phyloP scores from a whole-genome alignment of 2,888 invertebrate genomes.

The Drosophila birchii region DNA sequence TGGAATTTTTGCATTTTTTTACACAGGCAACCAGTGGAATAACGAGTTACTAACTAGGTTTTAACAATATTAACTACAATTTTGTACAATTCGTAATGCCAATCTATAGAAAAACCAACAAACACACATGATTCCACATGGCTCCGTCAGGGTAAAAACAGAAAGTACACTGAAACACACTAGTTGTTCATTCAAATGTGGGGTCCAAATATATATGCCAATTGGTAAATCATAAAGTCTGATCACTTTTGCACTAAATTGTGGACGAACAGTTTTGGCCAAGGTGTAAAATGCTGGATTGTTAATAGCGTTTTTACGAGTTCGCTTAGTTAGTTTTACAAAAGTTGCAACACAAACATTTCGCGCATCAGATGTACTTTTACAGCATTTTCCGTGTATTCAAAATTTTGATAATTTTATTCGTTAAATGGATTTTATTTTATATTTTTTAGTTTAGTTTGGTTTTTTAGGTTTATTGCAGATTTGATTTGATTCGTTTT shows the following conservation, averaged over 20 bases:
- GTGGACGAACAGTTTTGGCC: constrained; percentile 66
- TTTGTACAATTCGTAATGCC: constrained; percentile 30
- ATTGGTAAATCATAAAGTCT: constrained; percentile 65
- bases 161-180: constrained; percentile 27
- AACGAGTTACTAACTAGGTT: constrained; percentile 42
- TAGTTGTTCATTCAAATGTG: constrained; percentile 25
- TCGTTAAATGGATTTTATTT: constrained; percentile 34
- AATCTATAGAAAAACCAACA: constrained; percentile 35
- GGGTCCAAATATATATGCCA: constrained; percentile 60
- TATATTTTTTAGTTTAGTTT: constrained; percentile 37
- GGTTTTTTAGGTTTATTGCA: constrained; percentile 45
- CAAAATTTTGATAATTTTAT: constrained; percentile 23
- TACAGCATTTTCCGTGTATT: constrained; percentile 70
- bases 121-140: constrained; percentile 67
- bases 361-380: constrained; percentile 74
- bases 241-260: constrained; percentile 53
- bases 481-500: constrained; percentile 49
- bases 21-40: constrained; percentile 66
- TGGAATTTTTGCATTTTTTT: constrained; percentile 2
- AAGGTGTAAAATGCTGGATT: constrained; percentile 69
- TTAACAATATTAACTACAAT: constrained; percentile 36
- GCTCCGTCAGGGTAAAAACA: constrained; percentile 28
- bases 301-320: constrained; percentile 46
- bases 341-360: constrained; percentile 79
- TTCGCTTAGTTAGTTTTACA: constrained; percentile 59